These are phyloP conservation scores for Morone saxatilis DNA, from an alignment of 2,113 vertebrate genomes.

Conservation along the genomic window DNA sequence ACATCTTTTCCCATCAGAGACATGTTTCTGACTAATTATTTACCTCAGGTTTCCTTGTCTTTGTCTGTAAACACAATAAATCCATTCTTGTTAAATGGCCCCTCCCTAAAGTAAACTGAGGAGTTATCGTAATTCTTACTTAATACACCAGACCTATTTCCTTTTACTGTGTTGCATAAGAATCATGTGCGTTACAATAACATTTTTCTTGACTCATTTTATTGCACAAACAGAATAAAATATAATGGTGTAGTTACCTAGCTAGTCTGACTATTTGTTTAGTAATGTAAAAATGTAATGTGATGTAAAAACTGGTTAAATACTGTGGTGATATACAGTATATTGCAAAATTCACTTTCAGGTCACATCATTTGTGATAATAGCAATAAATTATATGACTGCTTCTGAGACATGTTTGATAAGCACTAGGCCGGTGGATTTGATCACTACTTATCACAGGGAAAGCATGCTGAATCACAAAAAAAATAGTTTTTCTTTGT, in stretches of 20 bases:
- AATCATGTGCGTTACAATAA: neutral
- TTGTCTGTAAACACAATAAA: neutral
- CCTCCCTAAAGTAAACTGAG: neutral
- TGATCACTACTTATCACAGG: neutral
- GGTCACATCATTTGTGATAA: neutral
- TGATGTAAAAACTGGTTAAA: neutral
- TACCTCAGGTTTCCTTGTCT: slow-evolving; percentile 37
- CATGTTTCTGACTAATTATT: slow-evolving; percentile 5
- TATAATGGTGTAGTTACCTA: too few relatives aligned
- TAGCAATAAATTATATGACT: too few relatives aligned
- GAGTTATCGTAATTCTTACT: neutral
- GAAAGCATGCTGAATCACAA: neutral
- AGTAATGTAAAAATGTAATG: too few relatives aligned
- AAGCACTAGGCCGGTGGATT: neutral
- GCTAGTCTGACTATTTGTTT: too few relatives aligned
- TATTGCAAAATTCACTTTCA: neutral
- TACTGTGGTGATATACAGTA: neutral
- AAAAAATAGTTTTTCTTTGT: neutral
- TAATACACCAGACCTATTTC: neutral
- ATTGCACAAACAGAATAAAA: neutral
- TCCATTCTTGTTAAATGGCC: neutral
- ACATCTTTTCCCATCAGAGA: neutral
- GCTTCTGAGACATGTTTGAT: neutral
- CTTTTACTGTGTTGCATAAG: neutral
- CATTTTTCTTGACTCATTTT: neutral